Conservation (phyloP, 1,140 invertebrate species). For the Meloidogyne exigua region DNA sequence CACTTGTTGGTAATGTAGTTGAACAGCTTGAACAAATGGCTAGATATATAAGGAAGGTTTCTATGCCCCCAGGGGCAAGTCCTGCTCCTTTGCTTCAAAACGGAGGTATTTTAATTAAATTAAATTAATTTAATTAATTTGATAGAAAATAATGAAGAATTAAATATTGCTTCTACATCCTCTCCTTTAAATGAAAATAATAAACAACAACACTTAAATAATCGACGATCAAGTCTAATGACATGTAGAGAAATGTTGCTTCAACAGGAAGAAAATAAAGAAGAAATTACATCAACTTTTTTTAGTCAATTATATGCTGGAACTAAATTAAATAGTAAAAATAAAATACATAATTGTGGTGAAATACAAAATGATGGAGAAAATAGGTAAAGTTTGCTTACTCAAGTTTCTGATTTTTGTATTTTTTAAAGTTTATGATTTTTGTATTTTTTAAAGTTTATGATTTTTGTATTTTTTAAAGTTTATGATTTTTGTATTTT, state of each 20-base stretch:
- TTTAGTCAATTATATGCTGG: neutral
- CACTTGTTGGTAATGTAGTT: constrained; percentile 41
- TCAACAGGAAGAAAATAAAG: constrained; percentile 4
- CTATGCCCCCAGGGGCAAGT: constrained; percentile 32
- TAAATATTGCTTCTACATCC: neutral
- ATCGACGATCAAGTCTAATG: constrained; percentile 34
- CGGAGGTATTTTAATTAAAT: neutral
- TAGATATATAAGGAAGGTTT: constrained; percentile 40
- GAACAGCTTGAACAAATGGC: constrained; percentile 39
- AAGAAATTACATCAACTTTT: neutral
- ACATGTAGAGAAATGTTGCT: constrained; percentile 33
- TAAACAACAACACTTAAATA: neutral
- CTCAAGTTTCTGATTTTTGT: no score
- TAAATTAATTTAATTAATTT: neutral
- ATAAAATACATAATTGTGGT: neutral
- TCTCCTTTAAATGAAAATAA: neutral
- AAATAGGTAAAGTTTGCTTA: no score
- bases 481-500: no score
- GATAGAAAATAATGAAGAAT: neutral
- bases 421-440: no score
- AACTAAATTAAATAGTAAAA: neutral
- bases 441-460: no score
- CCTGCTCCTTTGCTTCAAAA: constrained; percentile 21
- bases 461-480: no score
- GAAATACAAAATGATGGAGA: neutral